Percentiles rank a stretch among this genome's conserved stretches.
phyloP scores from a whole-genome alignment of 2,888 invertebrate species.

The Leptinotarsa tumamoca region DNA sequence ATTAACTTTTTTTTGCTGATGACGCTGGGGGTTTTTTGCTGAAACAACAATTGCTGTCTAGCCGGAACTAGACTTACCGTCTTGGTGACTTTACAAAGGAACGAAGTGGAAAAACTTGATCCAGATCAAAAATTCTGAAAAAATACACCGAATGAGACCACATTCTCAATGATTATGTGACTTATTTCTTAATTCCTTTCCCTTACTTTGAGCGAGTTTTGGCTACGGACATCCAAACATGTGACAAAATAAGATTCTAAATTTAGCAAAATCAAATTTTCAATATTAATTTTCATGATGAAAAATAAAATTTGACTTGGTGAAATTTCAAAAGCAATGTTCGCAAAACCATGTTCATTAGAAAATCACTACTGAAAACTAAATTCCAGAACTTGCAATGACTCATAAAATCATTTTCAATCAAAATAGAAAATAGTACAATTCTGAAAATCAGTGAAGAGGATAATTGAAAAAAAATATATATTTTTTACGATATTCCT shows the following conservation, averaged over 20 bases:
- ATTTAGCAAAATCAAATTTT: background rate
- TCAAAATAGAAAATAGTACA: background rate
- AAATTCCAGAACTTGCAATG: conserved; percentile 4
- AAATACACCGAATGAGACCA: conserved; percentile 81
- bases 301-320: too few species aligned
- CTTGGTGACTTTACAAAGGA: conserved; percentile 72
- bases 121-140: conserved; percentile 81
- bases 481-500: too few species aligned
- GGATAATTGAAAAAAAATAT: too few species aligned
- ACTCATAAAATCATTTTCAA: background rate
- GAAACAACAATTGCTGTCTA: conserved; percentile 63
- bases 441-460: background rate
- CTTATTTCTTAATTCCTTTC: conserved; percentile 1
- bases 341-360: background rate
- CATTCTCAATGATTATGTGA: conserved; percentile 45
- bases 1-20: conserved; percentile 34
- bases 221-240: background rate
- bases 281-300: background rate
- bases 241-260: background rate
- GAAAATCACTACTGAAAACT: background rate
- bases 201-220: conserved; percentile 2
- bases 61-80: conserved; percentile 77
- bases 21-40: conserved; percentile 51
- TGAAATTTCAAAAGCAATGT: too few species aligned
- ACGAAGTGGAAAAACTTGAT: conserved; percentile 72